Percentiles rank a stretch among this genome's conserved stretches.
These are phyloP conservation scores for Sorex maritimensis DNA, from an alignment of 2,797 vertebrate genomes.

Conservation along the genomic window DNA sequence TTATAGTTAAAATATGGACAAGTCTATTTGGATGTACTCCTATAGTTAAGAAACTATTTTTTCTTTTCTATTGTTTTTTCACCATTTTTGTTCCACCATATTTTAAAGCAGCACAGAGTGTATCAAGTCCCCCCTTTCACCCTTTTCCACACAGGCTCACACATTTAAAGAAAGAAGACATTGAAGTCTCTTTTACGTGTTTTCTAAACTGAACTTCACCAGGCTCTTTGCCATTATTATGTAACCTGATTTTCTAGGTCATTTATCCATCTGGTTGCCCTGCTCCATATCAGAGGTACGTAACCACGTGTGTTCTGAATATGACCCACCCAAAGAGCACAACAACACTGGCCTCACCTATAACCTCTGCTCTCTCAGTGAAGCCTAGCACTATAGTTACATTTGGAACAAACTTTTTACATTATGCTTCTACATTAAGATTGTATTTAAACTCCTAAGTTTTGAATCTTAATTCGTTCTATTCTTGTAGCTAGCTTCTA, in stretches of 20 bases:
- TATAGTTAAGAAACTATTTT: not conserved
- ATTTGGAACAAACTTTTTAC: not conserved
- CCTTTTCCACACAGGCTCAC: not conserved
- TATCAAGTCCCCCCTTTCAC: not conserved
- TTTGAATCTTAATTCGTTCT: slow-evolving; percentile 48
- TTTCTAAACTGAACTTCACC: slow-evolving; percentile 21
- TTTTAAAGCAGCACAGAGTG: slow-evolving; percentile 23
- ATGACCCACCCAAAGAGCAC: not conserved
- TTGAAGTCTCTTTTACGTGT: slow-evolving; percentile 3
- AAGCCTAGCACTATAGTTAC: not conserved
- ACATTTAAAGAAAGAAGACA: not conserved
- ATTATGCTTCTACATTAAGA: not conserved
- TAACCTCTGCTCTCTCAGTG: not conserved
- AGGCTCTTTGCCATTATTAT: not conserved
- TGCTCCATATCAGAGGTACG: not conserved
- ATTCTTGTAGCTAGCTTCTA: not conserved
- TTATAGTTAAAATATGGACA: not conserved
- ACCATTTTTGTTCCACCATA: not conserved
- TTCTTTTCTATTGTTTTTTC: not conserved
- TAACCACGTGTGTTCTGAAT: not conserved
- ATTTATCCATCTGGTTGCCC: not conserved
- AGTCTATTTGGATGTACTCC: not conserved
- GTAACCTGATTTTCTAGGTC: not conserved
- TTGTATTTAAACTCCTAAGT: not conserved
- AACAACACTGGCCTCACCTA: not conserved